Percentiles rank a stretch among this genome's conserved stretches.
Evolutionary conservation across 2,113 vertebrate species (phyloP).

Genomic region (Lichenostomus cassidix): DNA sequence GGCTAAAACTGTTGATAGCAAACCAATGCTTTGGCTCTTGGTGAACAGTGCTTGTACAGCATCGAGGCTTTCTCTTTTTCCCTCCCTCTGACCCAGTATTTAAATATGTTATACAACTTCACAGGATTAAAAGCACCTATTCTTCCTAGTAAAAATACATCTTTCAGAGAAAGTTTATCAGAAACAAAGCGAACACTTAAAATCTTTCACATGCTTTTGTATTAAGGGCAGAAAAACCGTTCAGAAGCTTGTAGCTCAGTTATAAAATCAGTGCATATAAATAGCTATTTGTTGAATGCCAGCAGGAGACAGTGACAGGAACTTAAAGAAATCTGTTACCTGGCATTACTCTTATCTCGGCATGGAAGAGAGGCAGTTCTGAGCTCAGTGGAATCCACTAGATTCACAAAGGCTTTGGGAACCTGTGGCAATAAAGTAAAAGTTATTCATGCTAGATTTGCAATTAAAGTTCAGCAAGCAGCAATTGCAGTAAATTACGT

Average conservation of each 20-base stretch:
- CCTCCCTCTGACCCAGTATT: background rate
- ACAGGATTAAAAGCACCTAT: background rate
- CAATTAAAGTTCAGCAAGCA: background rate
- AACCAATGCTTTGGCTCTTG: background rate
- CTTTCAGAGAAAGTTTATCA: background rate
- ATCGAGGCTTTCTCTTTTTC: rapidly evolving
- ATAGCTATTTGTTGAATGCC: background rate
- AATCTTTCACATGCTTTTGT: background rate
- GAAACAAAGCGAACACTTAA: background rate
- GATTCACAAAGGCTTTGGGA: constrained; percentile 74
- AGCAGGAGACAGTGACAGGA: background rate
- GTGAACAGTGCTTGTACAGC: background rate
- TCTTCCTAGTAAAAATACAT: background rate
- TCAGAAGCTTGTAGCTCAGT: background rate
- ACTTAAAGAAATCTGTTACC: constrained; percentile 51
- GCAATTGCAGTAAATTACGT: rapidly evolving
- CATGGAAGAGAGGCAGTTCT: background rate
- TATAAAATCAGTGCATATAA: background rate
- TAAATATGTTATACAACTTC: background rate
- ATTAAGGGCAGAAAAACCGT: background rate
- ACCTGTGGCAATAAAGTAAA: constrained; percentile 55
- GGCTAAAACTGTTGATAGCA: background rate
- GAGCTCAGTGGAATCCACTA: constrained; percentile 71
- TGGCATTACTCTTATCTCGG: constrained; percentile 9
- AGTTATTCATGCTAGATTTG: background rate